These are phyloP conservation scores for Leucophenga varia DNA, from an alignment of 1,140 invertebrate species.

Conservation along the genomic window DNA sequence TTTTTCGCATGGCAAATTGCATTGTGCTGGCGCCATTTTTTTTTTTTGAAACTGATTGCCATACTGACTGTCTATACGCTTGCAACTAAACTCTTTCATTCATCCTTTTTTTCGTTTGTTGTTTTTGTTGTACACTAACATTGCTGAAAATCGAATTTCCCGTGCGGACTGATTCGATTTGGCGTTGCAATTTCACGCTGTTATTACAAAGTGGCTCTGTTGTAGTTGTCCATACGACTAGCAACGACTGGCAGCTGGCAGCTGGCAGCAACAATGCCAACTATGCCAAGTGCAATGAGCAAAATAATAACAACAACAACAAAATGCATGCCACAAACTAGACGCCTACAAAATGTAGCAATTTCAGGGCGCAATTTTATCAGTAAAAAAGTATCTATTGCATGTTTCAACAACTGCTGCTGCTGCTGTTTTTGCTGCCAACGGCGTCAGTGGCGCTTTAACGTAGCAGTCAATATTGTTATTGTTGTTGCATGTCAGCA, in stretches of 20 bases:
- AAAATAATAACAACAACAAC: no score
- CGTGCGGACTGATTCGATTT: conserved; percentile 55
- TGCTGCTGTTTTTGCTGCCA: conserved; percentile 3
- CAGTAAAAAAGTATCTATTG: no score
- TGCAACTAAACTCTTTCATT: no score
- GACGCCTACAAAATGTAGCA: no score
- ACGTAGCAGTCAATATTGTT: not conserved
- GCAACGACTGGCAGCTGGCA: not conserved
- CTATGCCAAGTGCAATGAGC: conserved; percentile 19
- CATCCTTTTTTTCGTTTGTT: conserved; percentile 14
- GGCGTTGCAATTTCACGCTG: conserved; percentile 56
- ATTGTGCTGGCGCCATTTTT: conserved; percentile 10
- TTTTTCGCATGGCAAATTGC: conserved; percentile 22
- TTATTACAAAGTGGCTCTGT: conserved; percentile 55
- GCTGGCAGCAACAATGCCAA: conserved; percentile 20
- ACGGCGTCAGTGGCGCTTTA: conserved; percentile 5
- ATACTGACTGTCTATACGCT: not conserved
- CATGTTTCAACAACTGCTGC: not conserved
- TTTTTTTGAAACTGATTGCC: not conserved
- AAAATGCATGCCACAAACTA: no score
- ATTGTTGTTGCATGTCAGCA: not conserved
- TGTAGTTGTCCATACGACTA: conserved; percentile 27
- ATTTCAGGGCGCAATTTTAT: conserved; percentile 20
- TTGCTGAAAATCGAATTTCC: conserved; percentile 51
- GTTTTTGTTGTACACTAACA: conserved; percentile 40